These are phyloP conservation scores for Nannospalax galili DNA, from an alignment of 2,113 vertebrate genomes.

Conservation along the genomic window DNA sequence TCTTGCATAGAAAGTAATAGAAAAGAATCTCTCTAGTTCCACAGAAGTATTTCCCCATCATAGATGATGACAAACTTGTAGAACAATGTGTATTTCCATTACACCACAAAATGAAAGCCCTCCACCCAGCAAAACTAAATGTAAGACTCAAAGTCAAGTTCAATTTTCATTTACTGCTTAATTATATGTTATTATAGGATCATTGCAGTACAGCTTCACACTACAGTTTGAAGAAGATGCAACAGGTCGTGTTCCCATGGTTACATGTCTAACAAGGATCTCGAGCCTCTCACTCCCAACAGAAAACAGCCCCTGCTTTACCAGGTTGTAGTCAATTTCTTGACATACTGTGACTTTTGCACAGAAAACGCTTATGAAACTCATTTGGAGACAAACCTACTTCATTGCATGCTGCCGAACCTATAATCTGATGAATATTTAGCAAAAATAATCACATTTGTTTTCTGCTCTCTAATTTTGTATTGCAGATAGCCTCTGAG, in stretches of 20 bases:
- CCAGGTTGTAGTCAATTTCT: neutral
- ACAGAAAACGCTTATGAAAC: neutral
- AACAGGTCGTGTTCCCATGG: neutral
- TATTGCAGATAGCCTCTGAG: neutral
- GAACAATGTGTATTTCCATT: neutral
- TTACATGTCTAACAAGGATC: accelerated
- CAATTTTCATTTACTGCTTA: neutral
- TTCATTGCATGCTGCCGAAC: neutral
- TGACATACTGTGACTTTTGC: neutral
- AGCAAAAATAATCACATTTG: neutral
- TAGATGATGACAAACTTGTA: neutral
- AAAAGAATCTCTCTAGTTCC: neutral
- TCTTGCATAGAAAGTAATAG: neutral
- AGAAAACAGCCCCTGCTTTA: neutral
- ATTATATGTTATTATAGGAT: neutral
- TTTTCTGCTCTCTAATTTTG: constrained; percentile 34
- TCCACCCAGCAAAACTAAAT: neutral
- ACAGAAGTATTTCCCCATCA: neutral
- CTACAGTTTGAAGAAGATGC: neutral
- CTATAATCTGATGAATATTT: constrained; percentile 10
- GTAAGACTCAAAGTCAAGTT: neutral
- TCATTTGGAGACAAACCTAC: neutral
- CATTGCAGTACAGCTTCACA: neutral
- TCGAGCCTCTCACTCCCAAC: neutral
- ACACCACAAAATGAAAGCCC: neutral